These are phyloP conservation scores for Drosophila cognata DNA, from an alignment of 2,888 invertebrate species.

Conservation along the genomic window DNA sequence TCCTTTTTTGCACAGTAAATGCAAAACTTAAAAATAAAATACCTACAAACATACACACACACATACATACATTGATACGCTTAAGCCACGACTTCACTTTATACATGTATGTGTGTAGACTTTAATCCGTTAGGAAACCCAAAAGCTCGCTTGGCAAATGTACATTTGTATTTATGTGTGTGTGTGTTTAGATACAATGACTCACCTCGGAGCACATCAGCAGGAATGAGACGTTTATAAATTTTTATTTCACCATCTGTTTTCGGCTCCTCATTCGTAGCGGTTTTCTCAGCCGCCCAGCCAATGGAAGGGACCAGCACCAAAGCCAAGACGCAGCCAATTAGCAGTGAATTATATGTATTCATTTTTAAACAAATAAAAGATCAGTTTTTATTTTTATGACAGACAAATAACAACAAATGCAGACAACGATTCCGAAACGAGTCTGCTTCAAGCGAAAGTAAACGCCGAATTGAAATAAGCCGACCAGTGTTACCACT, in stretches of 20 bases:
- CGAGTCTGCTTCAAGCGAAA: constrained; percentile 76
- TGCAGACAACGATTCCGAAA: constrained; percentile 33
- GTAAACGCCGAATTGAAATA: constrained; percentile 78
- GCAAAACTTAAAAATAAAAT: background rate
- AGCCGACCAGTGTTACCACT: constrained; percentile 62
- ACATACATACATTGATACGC: background rate
- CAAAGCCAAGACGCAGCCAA: constrained; percentile 22
- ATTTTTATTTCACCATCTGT: constrained; percentile 87
- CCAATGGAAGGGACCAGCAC: constrained; percentile 22
- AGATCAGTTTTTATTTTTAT: background rate
- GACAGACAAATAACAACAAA: constrained; percentile 11
- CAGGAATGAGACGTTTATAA: constrained; percentile 93
- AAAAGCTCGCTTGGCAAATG: background rate
- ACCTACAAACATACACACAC: background rate
- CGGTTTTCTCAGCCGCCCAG: constrained; percentile 25
- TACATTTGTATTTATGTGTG: background rate
- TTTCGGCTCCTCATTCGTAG: constrained; percentile 22
- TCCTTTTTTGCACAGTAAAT: background rate
- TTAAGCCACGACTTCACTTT: constrained; percentile 11
- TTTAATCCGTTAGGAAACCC: background rate
- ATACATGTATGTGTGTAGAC: background rate
- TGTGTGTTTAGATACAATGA: constrained; percentile 7
- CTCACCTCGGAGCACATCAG: constrained; percentile 95
- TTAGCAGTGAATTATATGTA: constrained; percentile 17
- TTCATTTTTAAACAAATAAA: constrained; percentile 35